Evolutionary conservation across 2,113 vertebrate species (phyloP).

Genomic region (Pterocles burchelli): DNA sequence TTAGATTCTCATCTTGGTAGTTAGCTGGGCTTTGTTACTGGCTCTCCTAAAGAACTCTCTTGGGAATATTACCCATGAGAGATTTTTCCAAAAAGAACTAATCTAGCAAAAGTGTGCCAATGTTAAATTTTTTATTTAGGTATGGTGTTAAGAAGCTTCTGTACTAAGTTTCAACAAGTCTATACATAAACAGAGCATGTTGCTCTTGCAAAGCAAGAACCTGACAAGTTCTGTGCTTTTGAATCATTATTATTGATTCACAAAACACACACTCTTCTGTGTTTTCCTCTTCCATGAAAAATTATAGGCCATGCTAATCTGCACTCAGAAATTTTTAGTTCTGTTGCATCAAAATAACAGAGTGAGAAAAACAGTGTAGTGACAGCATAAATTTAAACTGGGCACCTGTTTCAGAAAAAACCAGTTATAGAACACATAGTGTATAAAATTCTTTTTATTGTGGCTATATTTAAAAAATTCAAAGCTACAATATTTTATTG

Average conservation of each 20-base stretch:
- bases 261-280: not conserved
- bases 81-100: not conserved
- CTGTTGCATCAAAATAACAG: not conserved
- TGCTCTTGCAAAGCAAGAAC: not conserved
- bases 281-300: not conserved
- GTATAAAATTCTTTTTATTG: conserved; percentile 12
- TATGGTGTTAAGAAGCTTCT: not conserved
- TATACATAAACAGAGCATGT: not conserved
- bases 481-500: not conserved
- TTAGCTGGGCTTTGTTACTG: not conserved
- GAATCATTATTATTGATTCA: not conserved
- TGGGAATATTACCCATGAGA: not conserved
- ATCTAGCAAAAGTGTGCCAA: not conserved
- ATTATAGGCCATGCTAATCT: not conserved
- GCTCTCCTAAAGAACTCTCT: not conserved
- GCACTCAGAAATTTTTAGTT: not conserved
- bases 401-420: conserved; percentile 15
- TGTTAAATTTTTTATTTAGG: not conserved
- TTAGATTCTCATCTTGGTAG: not conserved
- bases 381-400: conserved; percentile 41
- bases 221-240: not conserved
- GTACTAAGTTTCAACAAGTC: not conserved
- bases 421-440: conserved; percentile 37
- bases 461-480: not conserved
- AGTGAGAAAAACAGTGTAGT: not conserved